Base-by-base conservation (phyloP, 2,888 invertebrate species). In the Isotomurus palustris region DNA sequence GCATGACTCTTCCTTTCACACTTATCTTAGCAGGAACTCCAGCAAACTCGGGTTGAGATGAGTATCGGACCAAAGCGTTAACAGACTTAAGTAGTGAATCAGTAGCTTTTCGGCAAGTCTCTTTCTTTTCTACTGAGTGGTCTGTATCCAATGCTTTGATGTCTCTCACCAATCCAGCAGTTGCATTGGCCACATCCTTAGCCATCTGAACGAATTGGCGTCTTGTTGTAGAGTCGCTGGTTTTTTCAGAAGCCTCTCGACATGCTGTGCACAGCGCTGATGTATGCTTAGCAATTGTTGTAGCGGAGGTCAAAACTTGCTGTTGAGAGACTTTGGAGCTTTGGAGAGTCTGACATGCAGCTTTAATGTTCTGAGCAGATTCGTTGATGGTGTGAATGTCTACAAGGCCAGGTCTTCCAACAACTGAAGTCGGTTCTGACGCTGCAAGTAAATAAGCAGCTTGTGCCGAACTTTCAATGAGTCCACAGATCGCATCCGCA, bases 151-250 rank as follows among this genome's bases (percentile, higher is more conserved):
- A 72, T 5, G 78, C 78, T 78, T 96, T 97, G 72, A 97, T 95
- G 75, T 93, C 90, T 75, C 90, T 91, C 21, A 99, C 96, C 21
- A 99, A 82, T 64, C 85, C 84, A 0, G 95, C 91, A 1, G 99
- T 99, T 19, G 91, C 91, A 76, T 91, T 91, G 49, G 97, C 97
- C 2, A 99, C 93, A 73, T 96, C 94, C 75, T 95, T 94, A 53
- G 97, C 97, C 66, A 92, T 89, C 74, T 96, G 93, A 53, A 99
- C 95, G 76, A 99, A 96, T 76, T 95, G 95, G 29, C 94, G 79
- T 78, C 96, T 96, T 55, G 93, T 93, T 3, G 88, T 88, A 0
- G 94, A 90, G 76, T 91, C 91, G 57, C 81, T 83, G 1, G 93
- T 92, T 73, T 88, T 88, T 64, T 89, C 88, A 28, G 94, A 94